Evolutionary conservation across 2,113 vertebrate species (phyloP).

Genomic region (Vulpes ferrilata): DNA sequence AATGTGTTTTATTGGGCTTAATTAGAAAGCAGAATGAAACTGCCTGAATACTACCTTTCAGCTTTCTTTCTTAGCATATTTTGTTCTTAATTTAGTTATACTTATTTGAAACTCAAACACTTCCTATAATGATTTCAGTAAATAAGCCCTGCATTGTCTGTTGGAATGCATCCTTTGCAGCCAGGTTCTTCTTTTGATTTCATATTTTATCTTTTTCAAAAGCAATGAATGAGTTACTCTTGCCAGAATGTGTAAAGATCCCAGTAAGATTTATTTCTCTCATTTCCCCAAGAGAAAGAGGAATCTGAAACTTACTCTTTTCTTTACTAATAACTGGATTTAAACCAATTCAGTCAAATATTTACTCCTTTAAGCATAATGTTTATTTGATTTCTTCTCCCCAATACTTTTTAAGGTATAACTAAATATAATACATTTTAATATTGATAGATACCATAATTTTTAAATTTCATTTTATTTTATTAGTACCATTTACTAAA

Average conservation of each 20-base stretch:
- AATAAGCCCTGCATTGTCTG: not conserved
- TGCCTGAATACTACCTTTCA: not conserved
- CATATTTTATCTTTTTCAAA: not conserved
- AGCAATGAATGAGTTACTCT: not conserved
- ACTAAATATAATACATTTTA: slow-evolving; percentile 41
- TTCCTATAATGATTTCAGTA: not conserved
- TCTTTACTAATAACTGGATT: slow-evolving; percentile 34
- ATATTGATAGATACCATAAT: not conserved
- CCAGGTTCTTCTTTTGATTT: slow-evolving; percentile 24
- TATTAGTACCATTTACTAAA: not conserved
- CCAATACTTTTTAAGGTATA: not conserved
- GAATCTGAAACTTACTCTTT: slow-evolving; percentile 8
- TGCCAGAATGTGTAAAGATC: not conserved
- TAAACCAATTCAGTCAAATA: slow-evolving; percentile 11
- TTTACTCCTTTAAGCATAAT: slow-evolving; percentile 49
- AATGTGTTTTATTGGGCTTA: not conserved
- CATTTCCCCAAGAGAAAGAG: not conserved
- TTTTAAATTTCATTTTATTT: slow-evolving; percentile 38
- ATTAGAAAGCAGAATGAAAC: not conserved
- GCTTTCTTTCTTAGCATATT: slow-evolving; percentile 39
- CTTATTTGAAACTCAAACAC: not conserved
- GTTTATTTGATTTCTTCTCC: slow-evolving; percentile 23
- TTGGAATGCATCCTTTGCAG: slow-evolving; percentile 20
- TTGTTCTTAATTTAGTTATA: not conserved
- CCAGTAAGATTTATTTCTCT: not conserved